Percentiles rank a stretch among this genome's conserved stretches.
phyloP scores from a whole-genome alignment of 2,113 vertebrate species.

The Brachirus orientalis region DNA sequence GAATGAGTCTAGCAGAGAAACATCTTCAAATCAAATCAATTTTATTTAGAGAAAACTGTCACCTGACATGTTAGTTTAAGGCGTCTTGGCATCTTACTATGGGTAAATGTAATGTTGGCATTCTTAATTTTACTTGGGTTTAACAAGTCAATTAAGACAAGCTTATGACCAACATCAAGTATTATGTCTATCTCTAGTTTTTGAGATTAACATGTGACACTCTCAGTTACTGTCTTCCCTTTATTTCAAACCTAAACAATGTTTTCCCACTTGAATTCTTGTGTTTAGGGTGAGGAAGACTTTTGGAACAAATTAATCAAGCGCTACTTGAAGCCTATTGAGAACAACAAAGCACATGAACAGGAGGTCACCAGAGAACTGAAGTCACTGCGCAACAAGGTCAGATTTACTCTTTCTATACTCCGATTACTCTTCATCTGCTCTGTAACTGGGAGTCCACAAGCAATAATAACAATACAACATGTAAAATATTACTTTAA shows the following conservation, averaged over 20 bases:
- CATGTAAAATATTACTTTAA: too few relatives aligned
- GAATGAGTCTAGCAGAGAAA: neutral
- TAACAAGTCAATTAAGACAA: neutral
- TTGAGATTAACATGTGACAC: neutral
- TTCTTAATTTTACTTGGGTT: neutral
- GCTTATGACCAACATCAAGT: neutral
- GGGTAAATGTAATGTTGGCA: neutral
- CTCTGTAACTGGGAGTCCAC: too few relatives aligned
- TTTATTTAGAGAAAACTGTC: conserved; percentile 1
- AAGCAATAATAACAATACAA: too few relatives aligned
- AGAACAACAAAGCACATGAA: conserved; percentile 60
- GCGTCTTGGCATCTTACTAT: neutral
- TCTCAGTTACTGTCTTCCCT: neutral
- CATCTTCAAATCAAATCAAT: neutral
- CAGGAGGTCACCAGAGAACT: conserved; percentile 75
- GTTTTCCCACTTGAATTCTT: neutral
- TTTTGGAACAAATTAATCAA: conserved; percentile 83
- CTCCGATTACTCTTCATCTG: neutral
- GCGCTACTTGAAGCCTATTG: conserved; percentile 77
- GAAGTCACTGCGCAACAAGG: conserved; percentile 84
- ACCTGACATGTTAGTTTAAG: neutral
- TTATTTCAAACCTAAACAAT: neutral
- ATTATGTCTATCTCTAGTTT: neutral
- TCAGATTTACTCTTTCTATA: conserved; percentile 26
- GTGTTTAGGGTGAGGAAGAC: conserved; percentile 75